Evolutionary conservation across 2,797 vertebrate species (phyloP).

Genomic region (Helostoma temminkii): DNA sequence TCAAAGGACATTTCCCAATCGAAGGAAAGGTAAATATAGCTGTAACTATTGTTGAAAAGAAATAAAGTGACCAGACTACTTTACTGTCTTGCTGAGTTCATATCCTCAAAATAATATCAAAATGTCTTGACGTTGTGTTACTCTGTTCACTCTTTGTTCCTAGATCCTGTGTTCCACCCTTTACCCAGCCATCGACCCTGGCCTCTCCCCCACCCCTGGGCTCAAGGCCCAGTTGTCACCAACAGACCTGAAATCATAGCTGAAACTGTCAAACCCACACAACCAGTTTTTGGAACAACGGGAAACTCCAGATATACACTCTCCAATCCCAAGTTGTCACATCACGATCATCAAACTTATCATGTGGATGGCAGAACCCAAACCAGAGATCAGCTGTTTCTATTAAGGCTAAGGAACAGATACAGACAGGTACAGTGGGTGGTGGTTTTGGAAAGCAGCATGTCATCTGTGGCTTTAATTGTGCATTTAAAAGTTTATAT

Average conservation of each 20-base stretch:
- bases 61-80: background rate
- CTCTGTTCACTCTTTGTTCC: constrained; percentile 11
- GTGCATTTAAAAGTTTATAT: background rate
- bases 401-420: constrained; percentile 83
- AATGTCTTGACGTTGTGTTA: background rate
- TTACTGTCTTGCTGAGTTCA: background rate
- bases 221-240: constrained; percentile 66
- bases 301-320: constrained; percentile 21
- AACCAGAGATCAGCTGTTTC: constrained; percentile 77
- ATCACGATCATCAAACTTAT: constrained; percentile 41
- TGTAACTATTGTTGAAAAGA: background rate
- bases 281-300: constrained; percentile 40
- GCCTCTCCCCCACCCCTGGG: constrained; percentile 65
- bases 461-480: background rate
- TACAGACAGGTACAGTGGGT: constrained; percentile 80
- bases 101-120: background rate
- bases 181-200: constrained; percentile 67
- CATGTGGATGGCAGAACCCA: constrained; percentile 56
- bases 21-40: constrained; percentile 62
- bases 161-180: constrained; percentile 59
- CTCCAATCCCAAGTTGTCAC: constrained; percentile 22
- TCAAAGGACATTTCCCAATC: constrained; percentile 58
- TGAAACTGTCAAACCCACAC: constrained; percentile 78
- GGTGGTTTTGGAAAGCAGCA: background rate
- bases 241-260: constrained; percentile 83